These are phyloP conservation scores for Fulmarus glacialis DNA, from an alignment of 2,113 vertebrate species.

Conservation along the genomic window DNA sequence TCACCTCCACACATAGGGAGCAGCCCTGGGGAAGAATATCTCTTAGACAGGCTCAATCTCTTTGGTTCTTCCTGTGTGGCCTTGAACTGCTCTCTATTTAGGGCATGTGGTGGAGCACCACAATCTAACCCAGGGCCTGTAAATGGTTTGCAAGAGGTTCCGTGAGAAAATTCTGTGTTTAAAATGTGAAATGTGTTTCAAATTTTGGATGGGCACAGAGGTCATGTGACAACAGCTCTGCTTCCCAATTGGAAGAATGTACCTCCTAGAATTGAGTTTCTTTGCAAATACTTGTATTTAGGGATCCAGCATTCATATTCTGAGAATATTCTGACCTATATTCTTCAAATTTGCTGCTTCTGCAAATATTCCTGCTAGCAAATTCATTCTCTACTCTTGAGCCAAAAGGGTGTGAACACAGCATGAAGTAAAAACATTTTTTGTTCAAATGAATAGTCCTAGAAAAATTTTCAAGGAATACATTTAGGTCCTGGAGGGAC, in stretches of 20 bases:
- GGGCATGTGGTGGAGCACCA: slow-evolving; percentile 46
- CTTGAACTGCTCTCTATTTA: slow-evolving; percentile 36
- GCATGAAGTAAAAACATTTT: neutral
- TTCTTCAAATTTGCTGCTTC: neutral
- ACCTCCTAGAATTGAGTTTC: neutral
- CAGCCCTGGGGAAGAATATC: neutral
- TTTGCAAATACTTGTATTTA: neutral
- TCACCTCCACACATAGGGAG: neutral
- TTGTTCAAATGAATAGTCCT: neutral
- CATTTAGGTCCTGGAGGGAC: neutral
- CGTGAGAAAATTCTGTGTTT: slow-evolving; percentile 57
- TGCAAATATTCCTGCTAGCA: neutral
- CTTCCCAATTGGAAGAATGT: neutral
- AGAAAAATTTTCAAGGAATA: neutral
- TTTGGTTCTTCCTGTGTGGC: slow-evolving; percentile 60
- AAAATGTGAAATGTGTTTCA: slow-evolving; percentile 65
- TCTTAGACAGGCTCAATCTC: neutral
- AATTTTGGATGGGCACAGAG: slow-evolving; percentile 40
- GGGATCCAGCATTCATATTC: neutral
- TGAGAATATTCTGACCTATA: neutral
- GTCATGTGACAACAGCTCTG: neutral
- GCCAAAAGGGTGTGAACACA: neutral
- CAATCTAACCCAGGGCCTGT: slow-evolving; percentile 49
- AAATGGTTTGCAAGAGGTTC: slow-evolving; percentile 61
- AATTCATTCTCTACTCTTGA: neutral